Conservation (phyloP, 2,113 vertebrate species). For the Cynocephalus volans region DNA sequence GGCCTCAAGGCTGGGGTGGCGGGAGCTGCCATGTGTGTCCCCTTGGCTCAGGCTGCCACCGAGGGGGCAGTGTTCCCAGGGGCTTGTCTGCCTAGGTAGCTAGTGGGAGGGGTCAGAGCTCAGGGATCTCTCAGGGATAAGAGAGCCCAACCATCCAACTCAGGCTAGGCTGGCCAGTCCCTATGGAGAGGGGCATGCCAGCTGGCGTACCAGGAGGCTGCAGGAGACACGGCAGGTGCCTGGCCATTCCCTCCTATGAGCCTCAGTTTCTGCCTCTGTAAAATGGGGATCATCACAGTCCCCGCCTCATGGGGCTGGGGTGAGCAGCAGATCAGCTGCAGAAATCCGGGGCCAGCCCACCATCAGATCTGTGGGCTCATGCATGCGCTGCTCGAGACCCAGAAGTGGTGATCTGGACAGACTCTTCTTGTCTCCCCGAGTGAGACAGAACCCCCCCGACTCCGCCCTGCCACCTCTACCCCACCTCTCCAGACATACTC, state of each 20-base stretch:
- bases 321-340: neutral
- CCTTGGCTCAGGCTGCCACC: neutral
- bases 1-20: neutral
- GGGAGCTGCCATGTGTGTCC: neutral
- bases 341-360: neutral
- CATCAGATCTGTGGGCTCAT: neutral
- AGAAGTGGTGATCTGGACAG: neutral
- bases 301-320: rapidly evolving
- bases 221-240: neutral
- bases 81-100: neutral
- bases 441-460: neutral
- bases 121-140: neutral
- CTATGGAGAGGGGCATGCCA: neutral
- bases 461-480: too few species aligned
- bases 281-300: neutral
- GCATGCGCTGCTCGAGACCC: neutral
- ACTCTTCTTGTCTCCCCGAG: neutral
- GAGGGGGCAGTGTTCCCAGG: neutral
- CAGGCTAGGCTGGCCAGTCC: neutral
- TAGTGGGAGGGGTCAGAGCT: neutral
- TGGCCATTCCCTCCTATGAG: neutral
- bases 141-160: neutral
- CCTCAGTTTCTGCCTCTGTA: conserved; percentile 1
- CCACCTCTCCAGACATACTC: neutral
- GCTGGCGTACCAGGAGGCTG: neutral